Evolutionary conservation across 2,113 vertebrate genomes (phyloP), one percentile per base, ranked within the genome.

Genomic region (Eublepharis macularius): DNA sequence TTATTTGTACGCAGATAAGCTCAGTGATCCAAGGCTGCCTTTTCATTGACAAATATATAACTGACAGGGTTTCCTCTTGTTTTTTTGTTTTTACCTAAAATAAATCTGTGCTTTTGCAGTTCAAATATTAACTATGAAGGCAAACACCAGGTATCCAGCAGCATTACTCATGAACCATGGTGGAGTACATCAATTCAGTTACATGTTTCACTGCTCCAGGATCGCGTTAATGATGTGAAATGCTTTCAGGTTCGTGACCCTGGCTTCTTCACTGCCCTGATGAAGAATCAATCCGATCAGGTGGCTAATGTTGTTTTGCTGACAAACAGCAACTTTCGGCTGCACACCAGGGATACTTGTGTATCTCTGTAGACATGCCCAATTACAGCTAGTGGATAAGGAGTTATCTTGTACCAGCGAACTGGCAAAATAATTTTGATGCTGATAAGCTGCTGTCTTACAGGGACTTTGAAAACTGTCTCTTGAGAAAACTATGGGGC

Each of bases 141-240:
- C 39, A 92, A 78, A 87, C 34, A 39, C 24, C 70, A 81, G 47
- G 49, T 76, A 92, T 76, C 80, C 86, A 90, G 68, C 26, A 16
- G 51, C 36, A 13, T 84, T 34, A 83, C 91, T 91, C 92, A 43
- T 84, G 79, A 92, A 84, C 63, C 63, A 29, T 68, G 47, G 80
- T 84, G 87, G 87, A 83, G 86, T 72, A 43, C n/a, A 86, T 77
- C 11, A 81, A 90, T 91, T 86, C 54, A 49, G 0, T 82, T 90
- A 80, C 69, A 34, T 8, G 88, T 91, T 93, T 90, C 91, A 91
- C 88, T 79, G 16, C 83, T 94, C 3, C 69, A 2, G 86, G 81
- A 63, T 87, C n/a, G 82, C 36, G 70, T 90, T 84, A 85, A 47
- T 79, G 88, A 11, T 84, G 19, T 5, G 36, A 70, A 85, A 86